Evolutionary conservation across 2,888 invertebrate genomes (phyloP).

Genomic region (Pyrrhia umbra): DNA sequence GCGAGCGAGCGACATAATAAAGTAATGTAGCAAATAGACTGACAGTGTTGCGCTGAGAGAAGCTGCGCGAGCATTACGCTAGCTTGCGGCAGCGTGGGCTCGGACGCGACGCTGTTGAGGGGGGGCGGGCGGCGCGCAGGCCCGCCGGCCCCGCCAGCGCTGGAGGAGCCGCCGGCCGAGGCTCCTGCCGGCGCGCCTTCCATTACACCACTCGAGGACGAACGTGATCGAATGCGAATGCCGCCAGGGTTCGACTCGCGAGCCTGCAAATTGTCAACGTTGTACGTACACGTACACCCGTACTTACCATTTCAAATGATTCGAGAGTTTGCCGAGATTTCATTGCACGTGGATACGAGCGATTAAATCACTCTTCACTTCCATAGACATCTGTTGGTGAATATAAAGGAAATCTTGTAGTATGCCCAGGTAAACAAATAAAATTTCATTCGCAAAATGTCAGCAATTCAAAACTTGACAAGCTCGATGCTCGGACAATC

Average conservation of each 20-base stretch:
- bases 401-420: constrained; percentile 73
- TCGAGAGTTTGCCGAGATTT: constrained; percentile 65
- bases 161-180: constrained; percentile 63
- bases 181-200: constrained; percentile 88
- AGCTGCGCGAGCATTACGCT: constrained; percentile 96
- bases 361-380: constrained; percentile 70
- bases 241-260: constrained; percentile 76
- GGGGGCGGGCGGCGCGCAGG: constrained; percentile 87
- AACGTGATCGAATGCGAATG: constrained; percentile 82
- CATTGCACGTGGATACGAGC: constrained; percentile 69
- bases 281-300: constrained; percentile 65
- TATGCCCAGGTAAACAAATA: constrained; percentile 60
- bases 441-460: constrained; percentile 43
- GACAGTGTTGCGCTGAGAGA: constrained; percentile 92
- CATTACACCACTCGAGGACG: constrained; percentile 86
- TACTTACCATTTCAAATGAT: constrained; percentile 67
- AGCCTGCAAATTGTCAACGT: constrained; percentile 70
- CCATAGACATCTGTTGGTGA: constrained; percentile 74
- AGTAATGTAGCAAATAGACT: constrained; percentile 71
- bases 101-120: constrained; percentile 93
- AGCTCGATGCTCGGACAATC: constrained; percentile 53
- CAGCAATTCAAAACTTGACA: constrained; percentile 57
- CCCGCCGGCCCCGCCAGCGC: constrained; percentile 78
- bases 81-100: constrained; percentile 92
- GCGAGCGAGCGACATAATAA: constrained; percentile 34